Evolutionary conservation across 2,113 vertebrate species (phyloP), one percentile per base, ranked within the genome.

Genomic region (Arizona elegans): DNA sequence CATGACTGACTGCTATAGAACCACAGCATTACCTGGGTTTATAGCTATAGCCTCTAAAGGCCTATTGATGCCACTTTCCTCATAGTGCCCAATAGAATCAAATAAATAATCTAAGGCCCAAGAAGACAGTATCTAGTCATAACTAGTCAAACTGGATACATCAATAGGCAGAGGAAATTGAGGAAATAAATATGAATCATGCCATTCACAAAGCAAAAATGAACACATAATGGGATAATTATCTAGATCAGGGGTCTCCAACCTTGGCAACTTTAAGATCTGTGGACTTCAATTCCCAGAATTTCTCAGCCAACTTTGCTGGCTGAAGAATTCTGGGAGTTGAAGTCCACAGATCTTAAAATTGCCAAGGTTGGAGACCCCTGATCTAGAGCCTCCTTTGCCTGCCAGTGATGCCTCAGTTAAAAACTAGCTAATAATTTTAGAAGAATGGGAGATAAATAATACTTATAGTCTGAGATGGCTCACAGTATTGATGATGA

Each of bases 191-290:
- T 43, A 81, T 38, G 17, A 81, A 6, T 88, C 91, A 91, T 59
- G 52, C 43, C 21, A 29, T 70, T 65, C 58, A 94, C 24, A 75
- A 94, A 47, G 21, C 70, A 87, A 86, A 93, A 90, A 70, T 65
- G 89, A 91, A 62, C 29, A 38, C 15, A 88, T 86, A 24, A 55
- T 62, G 50, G 75, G 23, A 75, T 92, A 86, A 1, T 58, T 90
- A 94, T 38, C 43, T 2, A 0, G 24, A 92, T 33, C 8, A 47
- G 43, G 43, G 43, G 43, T 47, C 43, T 47, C 43, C 43, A 47
- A 47, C 43, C 43, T 47, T 47, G 43, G 43, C 43, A 47, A 47
- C 43, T 47, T 47, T 47, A 47, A 47, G 43, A 47, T 47, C 43
- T 47, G 43, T 47, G 43, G 43, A 47, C 43, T 47, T 47, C 43